Conservation (phyloP, 2,113 vertebrate species). For the Gila orcuttii region DNA sequence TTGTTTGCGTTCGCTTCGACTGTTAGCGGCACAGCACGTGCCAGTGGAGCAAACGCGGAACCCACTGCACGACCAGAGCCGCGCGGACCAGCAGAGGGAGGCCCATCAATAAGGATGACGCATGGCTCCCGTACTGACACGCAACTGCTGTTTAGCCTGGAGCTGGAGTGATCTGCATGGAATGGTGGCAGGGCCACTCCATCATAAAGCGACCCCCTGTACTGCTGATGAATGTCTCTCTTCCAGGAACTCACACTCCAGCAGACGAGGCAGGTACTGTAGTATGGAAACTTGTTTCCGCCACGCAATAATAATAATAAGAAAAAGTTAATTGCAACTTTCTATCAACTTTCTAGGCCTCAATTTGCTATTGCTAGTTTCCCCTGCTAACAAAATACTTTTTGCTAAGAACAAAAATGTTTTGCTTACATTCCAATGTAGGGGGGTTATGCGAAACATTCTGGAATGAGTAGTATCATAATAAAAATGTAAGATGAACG, state of each 20-base stretch:
- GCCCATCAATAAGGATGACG: slow-evolving; percentile 57
- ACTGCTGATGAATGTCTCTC: slow-evolving; percentile 40
- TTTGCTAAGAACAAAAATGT: too few species aligned
- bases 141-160: slow-evolving; percentile 50
- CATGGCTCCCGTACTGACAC: slow-evolving; percentile 39
- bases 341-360: too few species aligned
- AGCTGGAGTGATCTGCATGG: slow-evolving; percentile 51
- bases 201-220: slow-evolving; percentile 50
- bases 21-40: not conserved
- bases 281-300: not conserved
- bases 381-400: too few species aligned
- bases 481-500: too few species aligned
- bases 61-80: not conserved
- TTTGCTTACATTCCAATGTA: too few species aligned
- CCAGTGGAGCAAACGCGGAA: not conserved
- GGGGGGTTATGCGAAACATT: too few species aligned
- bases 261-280: slow-evolving; percentile 31
- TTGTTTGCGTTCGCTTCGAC: not conserved
- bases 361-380: too few species aligned
- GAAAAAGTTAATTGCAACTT: too few species aligned
- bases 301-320: too few species aligned
- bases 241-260: not conserved
- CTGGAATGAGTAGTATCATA: too few species aligned
- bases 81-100: slow-evolving; percentile 15
- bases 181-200: slow-evolving; percentile 44